Base-by-base conservation (phyloP, 2,113 vertebrate species). In the Phasianus colchicus region DNA sequence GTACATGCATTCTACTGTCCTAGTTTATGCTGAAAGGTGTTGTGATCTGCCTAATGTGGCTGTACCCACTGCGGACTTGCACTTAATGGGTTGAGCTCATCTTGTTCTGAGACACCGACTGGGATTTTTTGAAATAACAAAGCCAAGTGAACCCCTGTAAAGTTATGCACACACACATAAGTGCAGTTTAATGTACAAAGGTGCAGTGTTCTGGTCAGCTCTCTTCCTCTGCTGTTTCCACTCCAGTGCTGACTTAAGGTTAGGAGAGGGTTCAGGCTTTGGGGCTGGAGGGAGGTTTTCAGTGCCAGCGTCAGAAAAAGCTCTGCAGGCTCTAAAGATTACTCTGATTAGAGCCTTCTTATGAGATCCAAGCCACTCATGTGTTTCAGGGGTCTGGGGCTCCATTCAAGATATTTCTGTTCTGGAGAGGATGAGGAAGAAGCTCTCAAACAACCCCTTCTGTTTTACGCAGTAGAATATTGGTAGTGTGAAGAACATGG, bases 281-380 rank as follows among this genome's bases (percentile, higher is more conserved):
- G 54, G 75, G 75, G 30, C 67, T 14, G 7, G 13, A n/a, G 36
- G 0, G 0, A 50, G 5, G 36, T 60, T 93, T 95, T 89, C 1
- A 3, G n/a, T 61, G 55, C 27, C 69, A 30, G 32, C 13, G 2
- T 65, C 25, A 17, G 34, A 50, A 90, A 70, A 36, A 34, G 20
- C 30, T 73, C 43, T 0, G 0, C 8, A 43, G 8, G 16, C 38
- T 0, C 0, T 42, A 22, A 64, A n/a, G 25, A 11, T 0, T 1
- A 16, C n/a, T 72, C 29, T 79, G 18, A 43, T 11, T 36, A 58
- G 27, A 89, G 10, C 4, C 9, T 9, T 7, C 11, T 77, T 40
- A 25, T 34, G 40, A 58, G 34, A 5, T 1, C 4, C 10, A 7
- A 61, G 30, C 32, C 15, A 45, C 32, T 74, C 0, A 0, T 4